Percentiles rank a stretch among this genome's conserved stretches.
Evolutionary conservation across 2,888 invertebrate species (phyloP).

Genomic region (Protophormia terraenovae): DNA sequence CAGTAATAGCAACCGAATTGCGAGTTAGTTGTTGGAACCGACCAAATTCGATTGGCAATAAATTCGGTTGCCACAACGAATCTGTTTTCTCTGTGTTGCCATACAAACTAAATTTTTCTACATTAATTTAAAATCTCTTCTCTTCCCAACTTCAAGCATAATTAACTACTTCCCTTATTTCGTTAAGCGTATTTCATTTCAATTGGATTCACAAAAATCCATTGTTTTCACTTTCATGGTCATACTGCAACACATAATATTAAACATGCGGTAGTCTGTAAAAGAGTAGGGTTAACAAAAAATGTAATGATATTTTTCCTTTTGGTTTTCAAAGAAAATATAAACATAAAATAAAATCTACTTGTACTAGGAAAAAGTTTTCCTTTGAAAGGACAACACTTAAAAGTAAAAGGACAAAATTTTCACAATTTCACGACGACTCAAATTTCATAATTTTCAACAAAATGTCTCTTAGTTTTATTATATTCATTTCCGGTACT

Average conservation of each 20-base stretch:
- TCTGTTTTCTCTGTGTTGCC: too few species aligned
- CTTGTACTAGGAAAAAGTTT: not conserved
- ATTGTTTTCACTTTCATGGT: not conserved
- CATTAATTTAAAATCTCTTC: too few species aligned
- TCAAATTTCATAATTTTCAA: constrained; percentile 21
- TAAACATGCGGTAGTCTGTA: not conserved
- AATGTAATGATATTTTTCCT: not conserved
- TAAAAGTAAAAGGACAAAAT: constrained; percentile 22
- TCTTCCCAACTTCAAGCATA: not conserved
- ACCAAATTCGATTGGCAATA: too few species aligned
- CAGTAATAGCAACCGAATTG: too few species aligned
- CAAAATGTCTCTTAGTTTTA: not conserved
- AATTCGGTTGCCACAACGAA: too few species aligned
- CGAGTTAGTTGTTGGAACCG: too few species aligned
- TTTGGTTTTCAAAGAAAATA: constrained; percentile 2
- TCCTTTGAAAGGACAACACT: constrained; percentile 45
- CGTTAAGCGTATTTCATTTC: not conserved
- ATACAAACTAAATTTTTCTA: too few species aligned
- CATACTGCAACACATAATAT: not conserved
- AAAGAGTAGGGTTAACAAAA: not conserved
- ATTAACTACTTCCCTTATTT: not conserved
- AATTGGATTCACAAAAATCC: not conserved
- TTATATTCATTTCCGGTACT: constrained; percentile 49
- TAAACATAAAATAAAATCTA: not conserved
- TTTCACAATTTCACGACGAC: not conserved